phyloP scores from a whole-genome alignment of 2,113 vertebrate genomes.

The Porphyrio hochstetteri region DNA sequence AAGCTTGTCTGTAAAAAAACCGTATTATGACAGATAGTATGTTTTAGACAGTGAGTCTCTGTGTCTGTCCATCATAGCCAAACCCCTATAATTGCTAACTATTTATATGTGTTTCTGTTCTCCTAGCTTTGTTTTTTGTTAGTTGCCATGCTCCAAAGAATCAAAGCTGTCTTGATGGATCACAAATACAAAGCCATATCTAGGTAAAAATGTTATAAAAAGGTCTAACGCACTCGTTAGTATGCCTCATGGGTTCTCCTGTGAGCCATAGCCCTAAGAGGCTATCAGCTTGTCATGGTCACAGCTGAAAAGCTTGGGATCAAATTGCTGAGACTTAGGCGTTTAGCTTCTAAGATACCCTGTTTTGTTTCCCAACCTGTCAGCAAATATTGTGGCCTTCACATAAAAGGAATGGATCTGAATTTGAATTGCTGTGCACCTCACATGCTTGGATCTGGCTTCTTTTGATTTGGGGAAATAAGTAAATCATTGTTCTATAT shows the following conservation, averaged over 20 bases:
- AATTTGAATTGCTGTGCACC: not conserved
- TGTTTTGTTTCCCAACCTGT: not conserved
- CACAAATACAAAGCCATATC: not conserved
- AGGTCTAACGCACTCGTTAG: not conserved
- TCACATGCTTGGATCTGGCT: not conserved
- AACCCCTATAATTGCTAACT: not conserved
- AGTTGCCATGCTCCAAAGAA: not conserved
- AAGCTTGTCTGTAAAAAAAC: not conserved
- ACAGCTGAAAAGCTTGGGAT: constrained; percentile 34
- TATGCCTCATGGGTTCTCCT: not conserved
- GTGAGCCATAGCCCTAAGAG: not conserved
- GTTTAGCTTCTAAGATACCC: not conserved
- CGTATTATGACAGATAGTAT: not conserved
- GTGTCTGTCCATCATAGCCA: not conserved
- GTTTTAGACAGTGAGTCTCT: not conserved
- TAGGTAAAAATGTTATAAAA: not conserved
- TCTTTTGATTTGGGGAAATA: not conserved
- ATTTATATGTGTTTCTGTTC: not conserved
- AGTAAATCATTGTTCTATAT: not conserved
- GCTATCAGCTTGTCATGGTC: not conserved
- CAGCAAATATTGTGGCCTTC: constrained; percentile 1
- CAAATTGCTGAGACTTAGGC: not conserved
- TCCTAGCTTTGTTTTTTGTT: not conserved
- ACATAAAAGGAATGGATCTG: not conserved
- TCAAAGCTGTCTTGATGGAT: constrained; percentile 20